A percentile compares a stretch with the other conserved stretches of the same genome.
These are phyloP conservation scores for Hofmannophila pseudospretella DNA, from an alignment of 2,888 invertebrate species.

Conservation along the genomic window DNA sequence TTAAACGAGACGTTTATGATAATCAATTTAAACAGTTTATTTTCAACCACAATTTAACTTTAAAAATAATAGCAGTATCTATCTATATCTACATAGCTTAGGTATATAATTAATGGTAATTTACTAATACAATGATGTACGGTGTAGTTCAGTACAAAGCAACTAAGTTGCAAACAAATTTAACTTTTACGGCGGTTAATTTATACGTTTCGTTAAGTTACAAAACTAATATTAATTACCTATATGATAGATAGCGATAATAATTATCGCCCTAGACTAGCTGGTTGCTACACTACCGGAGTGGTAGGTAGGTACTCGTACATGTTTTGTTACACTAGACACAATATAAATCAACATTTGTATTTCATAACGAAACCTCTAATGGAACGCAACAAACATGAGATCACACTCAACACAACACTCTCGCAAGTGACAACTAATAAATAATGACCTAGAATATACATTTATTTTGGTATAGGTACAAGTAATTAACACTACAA, in stretches of 20 bases:
- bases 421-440: conserved; percentile 56
- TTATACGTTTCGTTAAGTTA: conserved; percentile 16
- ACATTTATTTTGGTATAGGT: conserved; percentile 70
- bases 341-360: conserved; percentile 52
- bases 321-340: conserved; percentile 39
- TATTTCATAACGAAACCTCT: conserved; percentile 39
- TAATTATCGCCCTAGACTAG: conserved; percentile 64
- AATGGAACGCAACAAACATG: conserved; percentile 52
- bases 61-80: conserved; percentile 43
- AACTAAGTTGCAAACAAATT: conserved; percentile 55
- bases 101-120: conserved; percentile 41
- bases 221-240: conserved; percentile 22
- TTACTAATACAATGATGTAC: conserved; percentile 34
- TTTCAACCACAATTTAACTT: conserved; percentile 28
- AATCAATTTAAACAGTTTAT: conserved; percentile 37
- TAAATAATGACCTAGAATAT: conserved; percentile 72
- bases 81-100: conserved; percentile 62
- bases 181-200: conserved; percentile 28
- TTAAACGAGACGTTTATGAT: conserved; percentile 21
- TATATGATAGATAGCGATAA: conserved; percentile 38
- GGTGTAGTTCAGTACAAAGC: conserved; percentile 41
- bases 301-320: conserved; percentile 52
- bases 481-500: conserved; percentile 57
- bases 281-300: conserved; percentile 59
- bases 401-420: conserved; percentile 68